Evolutionary conservation across 2,797 vertebrate species (phyloP).

Genomic region (Tangara arthus): DNA sequence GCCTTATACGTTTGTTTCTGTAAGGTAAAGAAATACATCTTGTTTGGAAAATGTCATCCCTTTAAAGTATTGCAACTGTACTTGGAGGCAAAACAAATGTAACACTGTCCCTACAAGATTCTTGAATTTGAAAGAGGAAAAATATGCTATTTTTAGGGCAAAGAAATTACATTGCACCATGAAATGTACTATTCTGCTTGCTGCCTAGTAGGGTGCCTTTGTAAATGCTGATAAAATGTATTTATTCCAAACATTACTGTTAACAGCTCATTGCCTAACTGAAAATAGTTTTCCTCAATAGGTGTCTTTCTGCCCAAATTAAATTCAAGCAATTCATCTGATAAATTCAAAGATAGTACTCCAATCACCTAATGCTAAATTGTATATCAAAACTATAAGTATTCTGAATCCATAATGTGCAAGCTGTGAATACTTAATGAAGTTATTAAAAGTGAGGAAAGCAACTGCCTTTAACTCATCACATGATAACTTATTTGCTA

Average conservation of each 20-base stretch:
- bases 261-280: slow-evolving; percentile 3
- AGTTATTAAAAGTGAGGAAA: background rate
- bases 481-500: background rate
- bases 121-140: background rate
- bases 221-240: slow-evolving; percentile 40
- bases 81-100: background rate
- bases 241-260: slow-evolving; percentile 27
- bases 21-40: background rate
- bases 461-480: background rate
- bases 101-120: background rate
- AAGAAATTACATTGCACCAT: background rate
- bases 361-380: background rate
- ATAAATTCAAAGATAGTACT: background rate
- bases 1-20: background rate
- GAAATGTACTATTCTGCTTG: slow-evolving; percentile 3
- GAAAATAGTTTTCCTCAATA: background rate
- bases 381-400: background rate
- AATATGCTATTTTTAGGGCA: background rate
- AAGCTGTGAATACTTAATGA: background rate
- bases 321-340: background rate
- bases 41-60: background rate
- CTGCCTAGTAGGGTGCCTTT: background rate
- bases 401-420: background rate
- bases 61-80: background rate
- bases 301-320: background rate